A percentile compares a stretch with the other conserved stretches of the same genome.
Evolutionary conservation across 2,888 invertebrate genomes (phyloP).

Genomic region (Drosophila melanosoma): DNA sequence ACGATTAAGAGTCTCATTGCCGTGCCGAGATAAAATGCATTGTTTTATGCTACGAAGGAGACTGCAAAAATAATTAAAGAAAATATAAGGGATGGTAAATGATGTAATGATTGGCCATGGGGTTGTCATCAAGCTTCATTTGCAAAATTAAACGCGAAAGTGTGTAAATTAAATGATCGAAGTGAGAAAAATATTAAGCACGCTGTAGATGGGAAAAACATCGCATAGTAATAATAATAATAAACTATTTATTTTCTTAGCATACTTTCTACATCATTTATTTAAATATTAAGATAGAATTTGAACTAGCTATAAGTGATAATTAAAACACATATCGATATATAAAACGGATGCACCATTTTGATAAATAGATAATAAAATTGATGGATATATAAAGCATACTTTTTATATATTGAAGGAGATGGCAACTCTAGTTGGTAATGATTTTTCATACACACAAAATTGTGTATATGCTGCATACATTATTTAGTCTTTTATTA

Average conservation of each 20-base stretch:
- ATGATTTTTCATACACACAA: constrained; percentile 22
- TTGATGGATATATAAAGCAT: too few species aligned
- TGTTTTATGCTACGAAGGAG: constrained; percentile 54
- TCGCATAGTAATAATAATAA: too few species aligned
- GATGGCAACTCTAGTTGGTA: constrained; percentile 53
- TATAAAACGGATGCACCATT: background rate
- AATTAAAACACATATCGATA: background rate
- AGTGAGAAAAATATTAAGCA: background rate
- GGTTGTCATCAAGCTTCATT: constrained; percentile 56
- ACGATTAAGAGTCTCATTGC: constrained; percentile 72
- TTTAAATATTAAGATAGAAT: too few species aligned
- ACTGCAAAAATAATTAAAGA: constrained; percentile 32
- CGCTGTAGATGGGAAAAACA: background rate
- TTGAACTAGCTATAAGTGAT: too few species aligned
- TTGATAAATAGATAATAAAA: background rate
- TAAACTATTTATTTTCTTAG: background rate
- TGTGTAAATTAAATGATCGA: background rate
- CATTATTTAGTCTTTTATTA: constrained; percentile 41
- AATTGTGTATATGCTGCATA: constrained; percentile 3
- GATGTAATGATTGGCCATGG: constrained; percentile 50
- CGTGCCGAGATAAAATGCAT: constrained; percentile 73
- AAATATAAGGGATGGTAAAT: constrained; percentile 38
- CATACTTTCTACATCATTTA: too few species aligned
- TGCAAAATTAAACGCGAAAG: constrained; percentile 1
- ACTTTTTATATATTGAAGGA: background rate